Evolutionary conservation across 1,140 invertebrate genomes (phyloP).

Genomic region (Heliconius hermathena): DNA sequence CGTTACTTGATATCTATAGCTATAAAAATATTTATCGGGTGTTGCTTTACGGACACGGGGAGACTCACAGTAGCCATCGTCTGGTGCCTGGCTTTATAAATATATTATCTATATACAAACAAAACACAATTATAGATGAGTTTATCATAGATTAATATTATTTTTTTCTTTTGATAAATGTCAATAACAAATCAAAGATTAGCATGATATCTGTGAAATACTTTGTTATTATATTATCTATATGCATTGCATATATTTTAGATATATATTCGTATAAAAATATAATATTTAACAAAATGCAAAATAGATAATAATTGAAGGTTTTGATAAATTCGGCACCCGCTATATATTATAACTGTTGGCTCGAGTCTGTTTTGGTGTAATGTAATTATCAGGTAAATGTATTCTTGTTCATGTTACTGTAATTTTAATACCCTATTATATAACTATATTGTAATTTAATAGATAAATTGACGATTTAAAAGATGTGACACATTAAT

Average conservation of each 20-base stretch:
- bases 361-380: conserved; percentile 63
- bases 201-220: background rate
- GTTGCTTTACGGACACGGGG: conserved; percentile 33
- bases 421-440: conserved; percentile 74
- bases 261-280: conserved; percentile 7
- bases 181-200: background rate
- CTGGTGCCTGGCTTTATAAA: conserved; percentile 15
- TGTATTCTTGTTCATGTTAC: conserved; percentile 80
- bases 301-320: background rate
- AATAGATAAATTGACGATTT: conserved; percentile 76
- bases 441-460: conserved; percentile 74
- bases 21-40: conserved; percentile 29
- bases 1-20: conserved; percentile 26
- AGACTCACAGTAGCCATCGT: conserved; percentile 20
- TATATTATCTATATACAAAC: background rate
- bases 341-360: conserved; percentile 50
- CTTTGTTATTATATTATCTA: background rate
- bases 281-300: conserved; percentile 27
- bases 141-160: background rate
- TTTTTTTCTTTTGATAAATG: background rate
- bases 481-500: conserved; percentile 77
- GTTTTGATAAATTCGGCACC: conserved; percentile 32
- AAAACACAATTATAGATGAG: conserved; percentile 9
- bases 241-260: conserved; percentile 13
- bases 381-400: conserved; percentile 61